These are phyloP conservation scores for Sparidentex hasta DNA, from an alignment of 2,797 vertebrate species.

Conservation along the genomic window DNA sequence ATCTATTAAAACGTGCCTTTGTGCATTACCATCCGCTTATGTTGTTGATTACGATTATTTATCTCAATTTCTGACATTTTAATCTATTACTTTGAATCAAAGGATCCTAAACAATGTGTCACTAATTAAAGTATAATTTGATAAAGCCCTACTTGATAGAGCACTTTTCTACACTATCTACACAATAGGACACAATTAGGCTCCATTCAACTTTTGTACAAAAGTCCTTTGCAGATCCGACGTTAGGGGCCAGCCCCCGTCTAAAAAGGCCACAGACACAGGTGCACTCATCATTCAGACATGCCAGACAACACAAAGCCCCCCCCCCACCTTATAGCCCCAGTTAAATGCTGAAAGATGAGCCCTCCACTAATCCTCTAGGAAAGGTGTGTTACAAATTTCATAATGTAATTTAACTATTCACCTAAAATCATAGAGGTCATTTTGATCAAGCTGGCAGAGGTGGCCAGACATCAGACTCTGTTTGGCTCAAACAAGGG, in stretches of 20 bases:
- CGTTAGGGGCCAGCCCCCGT: background rate
- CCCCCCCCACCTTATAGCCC: background rate
- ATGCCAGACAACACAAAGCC: slow-evolving; percentile 59
- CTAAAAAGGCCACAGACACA: slow-evolving; percentile 40
- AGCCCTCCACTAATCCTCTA: slow-evolving; percentile 40
- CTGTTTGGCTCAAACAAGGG: slow-evolving; percentile 45
- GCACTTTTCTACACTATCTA: background rate
- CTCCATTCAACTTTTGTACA: background rate
- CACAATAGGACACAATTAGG: background rate
- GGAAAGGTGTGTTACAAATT: slow-evolving; percentile 48
- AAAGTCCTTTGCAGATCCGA: slow-evolving; percentile 3
- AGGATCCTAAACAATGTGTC: no score
- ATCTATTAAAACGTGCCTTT: no score
- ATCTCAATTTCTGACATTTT: no score
- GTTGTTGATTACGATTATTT: background rate
- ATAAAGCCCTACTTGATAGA: no score
- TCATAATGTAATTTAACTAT: slow-evolving; percentile 22
- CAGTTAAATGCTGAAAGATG: slow-evolving; percentile 47
- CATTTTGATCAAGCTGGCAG: slow-evolving; percentile 47
- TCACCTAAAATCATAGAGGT: slow-evolving; percentile 29
- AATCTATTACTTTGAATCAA: no score
- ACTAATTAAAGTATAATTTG: no score
- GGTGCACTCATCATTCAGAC: slow-evolving; percentile 60
- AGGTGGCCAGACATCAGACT: slow-evolving; percentile 39
- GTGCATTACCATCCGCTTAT: background rate